phyloP scores from a whole-genome alignment of 2,888 invertebrate genomes.

The Amiota communis region DNA sequence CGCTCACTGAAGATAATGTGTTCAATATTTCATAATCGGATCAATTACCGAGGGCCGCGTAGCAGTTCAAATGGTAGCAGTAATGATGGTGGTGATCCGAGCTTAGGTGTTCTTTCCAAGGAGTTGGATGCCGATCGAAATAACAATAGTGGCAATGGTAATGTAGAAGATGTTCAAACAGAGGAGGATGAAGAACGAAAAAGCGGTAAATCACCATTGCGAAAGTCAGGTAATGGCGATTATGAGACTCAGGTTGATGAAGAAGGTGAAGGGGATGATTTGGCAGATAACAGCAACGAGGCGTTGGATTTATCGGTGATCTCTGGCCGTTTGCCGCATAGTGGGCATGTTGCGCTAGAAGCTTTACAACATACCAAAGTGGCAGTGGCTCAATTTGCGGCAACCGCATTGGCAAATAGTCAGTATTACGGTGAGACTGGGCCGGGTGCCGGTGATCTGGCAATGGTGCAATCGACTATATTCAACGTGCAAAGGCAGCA shows the following conservation, averaged over 20 bases:
- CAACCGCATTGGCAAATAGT: conserved; percentile 86
- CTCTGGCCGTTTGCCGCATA: conserved; percentile 62
- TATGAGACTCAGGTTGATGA: not conserved
- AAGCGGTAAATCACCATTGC: not conserved
- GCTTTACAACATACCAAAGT: conserved; percentile 91
- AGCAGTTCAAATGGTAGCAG: conserved; percentile 54
- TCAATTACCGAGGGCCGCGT: conserved; percentile 70
- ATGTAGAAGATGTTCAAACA: conserved; percentile 16
- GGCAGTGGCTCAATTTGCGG: conserved; percentile 90
- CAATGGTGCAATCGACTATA: conserved; percentile 90
- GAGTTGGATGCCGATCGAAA: conserved; percentile 70
- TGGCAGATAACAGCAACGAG: conserved; percentile 61
- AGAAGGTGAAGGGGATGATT: conserved; percentile 21
- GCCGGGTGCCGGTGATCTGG: conserved; percentile 80
- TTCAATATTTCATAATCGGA: conserved; percentile 72
- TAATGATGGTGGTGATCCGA: conserved; percentile 40
- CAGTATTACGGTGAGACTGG: conserved; percentile 78
- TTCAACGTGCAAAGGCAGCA: conserved; percentile 96
- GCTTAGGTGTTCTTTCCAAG: conserved; percentile 56
- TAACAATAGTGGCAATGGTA: conserved; percentile 59
- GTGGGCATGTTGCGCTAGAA: conserved; percentile 89
- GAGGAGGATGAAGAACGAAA: not conserved
- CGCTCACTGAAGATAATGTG: conserved; percentile 59
- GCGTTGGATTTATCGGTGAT: conserved; percentile 70
- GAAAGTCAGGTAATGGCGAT: not conserved